A percentile compares a stretch with the other conserved stretches of the same genome.
phyloP scores from a whole-genome alignment of 2,888 invertebrate genomes.

The Neocrepidodera transversa region DNA sequence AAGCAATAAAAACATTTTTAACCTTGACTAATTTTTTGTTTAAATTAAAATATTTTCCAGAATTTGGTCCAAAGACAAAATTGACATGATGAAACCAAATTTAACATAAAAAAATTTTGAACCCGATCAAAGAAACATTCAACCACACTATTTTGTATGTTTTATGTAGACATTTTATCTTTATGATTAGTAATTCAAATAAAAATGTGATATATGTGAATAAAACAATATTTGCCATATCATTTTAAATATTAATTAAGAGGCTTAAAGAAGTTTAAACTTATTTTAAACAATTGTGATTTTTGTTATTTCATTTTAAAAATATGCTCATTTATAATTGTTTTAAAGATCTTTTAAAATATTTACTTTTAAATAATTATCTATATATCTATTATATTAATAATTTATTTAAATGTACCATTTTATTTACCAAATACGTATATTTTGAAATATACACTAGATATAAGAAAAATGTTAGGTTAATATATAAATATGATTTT shows the following conservation, averaged over 20 bases:
- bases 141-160: not conserved
- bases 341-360: not conserved
- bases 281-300: conserved; percentile 9
- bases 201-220: conserved; percentile 22
- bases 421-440: conserved; percentile 20
- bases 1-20: too few relatives aligned
- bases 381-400: not conserved
- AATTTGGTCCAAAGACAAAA: too few relatives aligned
- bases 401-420: conserved; percentile 5
- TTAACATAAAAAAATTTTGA: too few relatives aligned
- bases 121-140: too few relatives aligned
- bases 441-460: conserved; percentile 18
- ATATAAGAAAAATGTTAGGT: conserved; percentile 10
- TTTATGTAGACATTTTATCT: not conserved
- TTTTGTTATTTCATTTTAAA: not conserved
- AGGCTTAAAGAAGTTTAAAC: not conserved
- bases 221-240: conserved; percentile 30
- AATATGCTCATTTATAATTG: not conserved
- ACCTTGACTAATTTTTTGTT: too few relatives aligned
- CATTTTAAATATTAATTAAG: conserved; percentile 13
- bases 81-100: too few relatives aligned
- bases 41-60: too few relatives aligned
- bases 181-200: not conserved
- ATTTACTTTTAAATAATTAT: not conserved
- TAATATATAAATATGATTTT: conserved; percentile 20